Base-by-base conservation (phyloP, 2,888 invertebrate genomes). In the Dicyrtoma fusca region DNA sequence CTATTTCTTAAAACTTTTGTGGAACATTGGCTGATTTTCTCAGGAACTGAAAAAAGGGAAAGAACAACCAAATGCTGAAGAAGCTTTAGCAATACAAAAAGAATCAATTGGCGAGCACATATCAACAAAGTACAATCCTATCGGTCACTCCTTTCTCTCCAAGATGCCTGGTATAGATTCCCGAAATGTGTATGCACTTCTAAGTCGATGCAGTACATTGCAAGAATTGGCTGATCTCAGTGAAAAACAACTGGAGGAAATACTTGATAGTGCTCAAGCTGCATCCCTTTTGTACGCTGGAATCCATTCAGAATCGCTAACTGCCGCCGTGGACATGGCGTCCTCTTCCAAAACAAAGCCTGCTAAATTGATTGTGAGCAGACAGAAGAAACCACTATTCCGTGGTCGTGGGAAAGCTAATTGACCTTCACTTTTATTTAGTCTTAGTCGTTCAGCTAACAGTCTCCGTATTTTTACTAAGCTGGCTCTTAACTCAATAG, bases 131-230 rank as follows among this genome's bases (percentile, higher is more conserved):
- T 94, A 88, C 85, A 94, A 90, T 82, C 86, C 88, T 55, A 84
- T 87, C 74, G 88, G 92, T 25, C 89, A 92, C 83, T 92, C 93
- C 83, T 90, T 94, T 81, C 84, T 94, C n/a, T 86, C 90, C 25
- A 93, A 92, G 83, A 86, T 97, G 81, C 96, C 97, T 0, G 97
- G 97, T 10, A 88, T 97, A 5, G 91, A 90, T 76, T 89, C 92
- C 0, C 94, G 93, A 84, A 97, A 97, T 84, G 88, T 95, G 5
- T 87, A 89, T 69, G 82, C 86, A 14, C 85, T 97, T 70, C 86
- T 97, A 85, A 90, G 91, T 79, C 89, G 89, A 81, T 91, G 90
- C 3, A 83, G 86, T 66, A 89, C 89, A 69, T 83, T 95, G 73
- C 88, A 89, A 79, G 83, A 85, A 62, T 80, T 87, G 11, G 63